These are phyloP conservation scores for Rostratula benghalensis DNA, from an alignment of 2,113 vertebrate species.

Conservation along the genomic window DNA sequence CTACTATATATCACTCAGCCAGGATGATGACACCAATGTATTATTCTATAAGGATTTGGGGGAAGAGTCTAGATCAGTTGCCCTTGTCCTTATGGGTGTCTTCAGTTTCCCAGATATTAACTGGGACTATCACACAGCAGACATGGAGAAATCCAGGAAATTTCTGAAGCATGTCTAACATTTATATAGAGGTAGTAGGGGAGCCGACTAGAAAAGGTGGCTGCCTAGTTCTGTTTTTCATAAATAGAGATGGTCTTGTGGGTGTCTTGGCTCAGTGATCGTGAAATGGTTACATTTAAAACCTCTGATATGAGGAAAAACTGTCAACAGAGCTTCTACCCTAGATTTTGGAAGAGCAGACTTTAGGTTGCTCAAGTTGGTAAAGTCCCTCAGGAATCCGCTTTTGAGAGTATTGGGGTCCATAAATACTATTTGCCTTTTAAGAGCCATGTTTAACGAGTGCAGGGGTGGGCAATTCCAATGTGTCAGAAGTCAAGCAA, in stretches of 20 bases:
- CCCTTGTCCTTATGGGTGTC: not conserved
- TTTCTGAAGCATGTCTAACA: not conserved
- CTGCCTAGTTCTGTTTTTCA: not conserved
- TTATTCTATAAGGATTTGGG: not conserved
- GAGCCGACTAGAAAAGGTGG: not conserved
- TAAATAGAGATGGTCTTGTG: not conserved
- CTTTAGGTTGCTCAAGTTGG: not conserved
- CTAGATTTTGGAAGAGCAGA: not conserved
- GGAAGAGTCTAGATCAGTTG: not conserved
- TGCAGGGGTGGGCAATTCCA: not conserved
- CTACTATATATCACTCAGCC: not conserved
- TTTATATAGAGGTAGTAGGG: not conserved
- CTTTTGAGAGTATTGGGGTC: not conserved
- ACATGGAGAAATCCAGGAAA: not conserved
- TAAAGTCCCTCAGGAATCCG: not conserved
- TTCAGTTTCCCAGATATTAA: not conserved
- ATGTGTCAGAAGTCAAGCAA: not conserved
- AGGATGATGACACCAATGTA: fast-evolving
- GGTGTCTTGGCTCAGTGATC: not conserved
- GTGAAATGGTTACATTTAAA: not conserved
- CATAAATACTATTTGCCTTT: not conserved
- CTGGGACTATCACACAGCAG: not conserved
- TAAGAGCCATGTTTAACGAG: not conserved
- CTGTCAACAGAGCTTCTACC: not conserved
- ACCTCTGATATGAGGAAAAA: not conserved